Evolutionary conservation across 2,888 invertebrate species (phyloP), one percentile per base, ranked within the genome.

Genomic region (Drosophila setosimentum): DNA sequence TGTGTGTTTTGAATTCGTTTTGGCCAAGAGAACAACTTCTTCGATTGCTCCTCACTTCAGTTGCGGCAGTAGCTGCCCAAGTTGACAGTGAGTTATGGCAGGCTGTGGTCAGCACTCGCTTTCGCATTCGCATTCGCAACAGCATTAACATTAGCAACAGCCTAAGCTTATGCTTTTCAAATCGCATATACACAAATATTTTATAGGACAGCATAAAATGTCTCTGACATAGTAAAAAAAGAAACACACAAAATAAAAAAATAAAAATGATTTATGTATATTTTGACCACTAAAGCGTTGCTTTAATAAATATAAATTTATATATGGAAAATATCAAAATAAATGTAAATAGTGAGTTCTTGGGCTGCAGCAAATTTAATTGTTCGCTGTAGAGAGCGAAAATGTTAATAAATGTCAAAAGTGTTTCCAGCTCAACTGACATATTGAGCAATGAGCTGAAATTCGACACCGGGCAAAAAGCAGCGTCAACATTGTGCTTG

Each of bases 351-450:
- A 54, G 3, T 21, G 16, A 53, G 40, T 50, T 27, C 35, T 60
- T 45, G 40, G 40, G 59, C 29, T 50, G 11, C 33, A 57, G 51
- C 33, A 64, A 70, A 70, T 83, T 83, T 86, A 83, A 83, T 86
- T 83, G 83, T 68, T 66, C 67, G 21, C 68, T 33, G 63, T 54
- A 21, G 13, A 57, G 40, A 45, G 53, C 48, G 35, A 72, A 73
- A 88, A 82, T 89, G 82, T 82, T 87, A 87, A 87, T 87, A 87
- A 87, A 87, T 84, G 89, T 87, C 87, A 89, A 72, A 80, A 79
- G 65, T 67, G 59, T 73, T 86, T 71, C 74, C 80, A 76, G 73
- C 82, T 76, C 73, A 76, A 75, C 80, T 78, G 82, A 74, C 85
- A 85, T 75, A 76, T 78, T 78, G 79, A 85, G 79, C 78, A 76